Percentiles rank a stretch among this genome's conserved stretches.
phyloP scores from a whole-genome alignment of 2,888 invertebrate species.

The Diaprepes abbreviatus region DNA sequence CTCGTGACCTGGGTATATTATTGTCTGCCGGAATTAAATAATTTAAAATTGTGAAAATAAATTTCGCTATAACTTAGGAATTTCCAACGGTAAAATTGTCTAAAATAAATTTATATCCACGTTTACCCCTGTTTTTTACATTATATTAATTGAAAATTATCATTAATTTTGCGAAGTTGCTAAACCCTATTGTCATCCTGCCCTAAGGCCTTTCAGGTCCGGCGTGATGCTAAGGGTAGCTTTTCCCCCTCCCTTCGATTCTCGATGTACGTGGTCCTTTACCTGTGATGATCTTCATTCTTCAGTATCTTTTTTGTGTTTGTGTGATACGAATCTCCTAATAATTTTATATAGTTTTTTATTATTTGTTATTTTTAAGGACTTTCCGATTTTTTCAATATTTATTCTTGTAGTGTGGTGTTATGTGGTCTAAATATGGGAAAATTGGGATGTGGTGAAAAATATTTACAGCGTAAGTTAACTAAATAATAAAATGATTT shows the following conservation, averaged over 20 bases:
- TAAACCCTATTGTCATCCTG: constrained; percentile 45
- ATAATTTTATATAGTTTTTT: constrained; percentile 12
- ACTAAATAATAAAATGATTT: too few relatives aligned
- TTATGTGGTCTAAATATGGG: background rate
- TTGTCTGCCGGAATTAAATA: too few relatives aligned
- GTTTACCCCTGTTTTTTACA: constrained; percentile 43
- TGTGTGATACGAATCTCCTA: constrained; percentile 31
- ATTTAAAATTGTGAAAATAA: too few relatives aligned
- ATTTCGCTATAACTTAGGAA: too few relatives aligned
- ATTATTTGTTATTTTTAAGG: too few relatives aligned
- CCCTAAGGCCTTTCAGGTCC: constrained; percentile 42
- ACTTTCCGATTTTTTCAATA: background rate
- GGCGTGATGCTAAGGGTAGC: constrained; percentile 42
- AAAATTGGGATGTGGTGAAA: background rate
- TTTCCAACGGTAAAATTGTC: too few relatives aligned
- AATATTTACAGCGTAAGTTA: background rate
- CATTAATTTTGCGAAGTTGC: constrained; percentile 60
- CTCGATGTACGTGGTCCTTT: constrained; percentile 22
- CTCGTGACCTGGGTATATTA: too few relatives aligned
- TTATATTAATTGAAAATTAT: constrained; percentile 58
- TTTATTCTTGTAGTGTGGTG: background rate
- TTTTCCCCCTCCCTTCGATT: constrained; percentile 32
- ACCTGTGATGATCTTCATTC: constrained; percentile 45
- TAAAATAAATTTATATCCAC: constrained; percentile 9
- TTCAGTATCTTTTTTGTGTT: constrained; percentile 42